phyloP scores from a whole-genome alignment of 2,888 invertebrate genomes.

The Ophonus ardosiacus region DNA sequence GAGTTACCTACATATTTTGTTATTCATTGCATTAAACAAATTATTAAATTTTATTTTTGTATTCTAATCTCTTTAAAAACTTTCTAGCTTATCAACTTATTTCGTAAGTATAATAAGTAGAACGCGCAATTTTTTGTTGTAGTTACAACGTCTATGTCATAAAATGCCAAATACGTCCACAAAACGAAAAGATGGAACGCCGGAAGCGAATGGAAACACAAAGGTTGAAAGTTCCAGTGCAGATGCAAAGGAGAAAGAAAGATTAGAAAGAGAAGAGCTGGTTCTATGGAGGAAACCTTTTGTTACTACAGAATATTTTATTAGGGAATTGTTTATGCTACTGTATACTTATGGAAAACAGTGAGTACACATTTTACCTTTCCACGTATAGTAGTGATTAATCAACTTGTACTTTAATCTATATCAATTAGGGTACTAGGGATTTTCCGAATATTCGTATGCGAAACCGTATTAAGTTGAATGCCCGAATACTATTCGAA shows the following conservation, averaged over 20 bases:
- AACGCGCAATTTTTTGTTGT: slow-evolving; percentile 66
- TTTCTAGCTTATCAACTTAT: slow-evolving; percentile 23
- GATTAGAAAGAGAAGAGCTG: slow-evolving; percentile 81
- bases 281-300: slow-evolving; percentile 91
- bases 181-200: slow-evolving; percentile 70
- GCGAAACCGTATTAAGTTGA: too few relatives aligned
- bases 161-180: slow-evolving; percentile 78
- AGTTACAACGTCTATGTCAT: slow-evolving; percentile 83
- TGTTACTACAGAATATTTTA: slow-evolving; percentile 88
- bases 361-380: slow-evolving; percentile 74
- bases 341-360: slow-evolving; percentile 79
- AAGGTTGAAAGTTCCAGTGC: slow-evolving; percentile 51
- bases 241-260: slow-evolving; percentile 74
- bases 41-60: slow-evolving; percentile 49
- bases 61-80: slow-evolving; percentile 18
- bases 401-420: too few relatives aligned
- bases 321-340: slow-evolving; percentile 84
- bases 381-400: background rate
- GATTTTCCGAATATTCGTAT: too few relatives aligned
- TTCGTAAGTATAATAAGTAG: slow-evolving; percentile 21
- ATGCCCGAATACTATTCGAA: too few relatives aligned
- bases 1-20: background rate
- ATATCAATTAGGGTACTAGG: too few relatives aligned
- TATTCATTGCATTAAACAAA: background rate
- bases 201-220: slow-evolving; percentile 68